Conservation (phyloP, 2,888 invertebrate genomes). For the Cerastoderma edule region DNA sequence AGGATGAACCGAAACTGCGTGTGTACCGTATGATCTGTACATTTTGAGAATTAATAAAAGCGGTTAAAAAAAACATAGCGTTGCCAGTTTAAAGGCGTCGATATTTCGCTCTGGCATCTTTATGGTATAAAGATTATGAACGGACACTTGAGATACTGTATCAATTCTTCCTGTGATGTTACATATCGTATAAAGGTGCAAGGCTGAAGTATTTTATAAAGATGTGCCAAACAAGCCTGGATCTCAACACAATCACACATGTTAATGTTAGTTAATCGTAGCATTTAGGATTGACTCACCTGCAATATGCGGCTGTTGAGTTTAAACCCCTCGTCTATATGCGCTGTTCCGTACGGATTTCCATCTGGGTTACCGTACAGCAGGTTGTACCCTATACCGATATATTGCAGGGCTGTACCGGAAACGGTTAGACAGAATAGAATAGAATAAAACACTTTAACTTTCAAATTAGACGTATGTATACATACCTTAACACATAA, state of each 20-base stretch:
- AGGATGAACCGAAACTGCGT: background rate
- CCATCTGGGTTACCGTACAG: slow-evolving; percentile 31
- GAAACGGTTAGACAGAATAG: slow-evolving; percentile 16
- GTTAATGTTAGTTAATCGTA: too few relatives aligned
- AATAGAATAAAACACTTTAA: too few relatives aligned
- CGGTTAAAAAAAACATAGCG: background rate
- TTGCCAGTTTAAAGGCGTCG: too few relatives aligned
- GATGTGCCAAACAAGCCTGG: too few relatives aligned
- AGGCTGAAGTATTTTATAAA: too few relatives aligned
- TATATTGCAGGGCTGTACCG: slow-evolving; percentile 31
- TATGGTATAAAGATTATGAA: background rate
- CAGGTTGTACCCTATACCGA: slow-evolving; percentile 32
- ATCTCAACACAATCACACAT: too few relatives aligned
- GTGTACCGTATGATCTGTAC: too few relatives aligned
- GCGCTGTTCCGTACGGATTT: background rate
- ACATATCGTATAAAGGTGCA: too few relatives aligned
- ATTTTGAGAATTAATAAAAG: background rate
- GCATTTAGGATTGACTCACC: too few relatives aligned
- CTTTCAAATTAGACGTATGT: too few relatives aligned
- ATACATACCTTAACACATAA: too few relatives aligned
- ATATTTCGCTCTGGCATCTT: too few relatives aligned
- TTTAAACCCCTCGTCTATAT: slow-evolving; percentile 5
- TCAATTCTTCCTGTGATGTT: background rate
- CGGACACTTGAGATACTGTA: background rate
- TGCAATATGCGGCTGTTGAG: slow-evolving; percentile 12